Conservation (phyloP, 2,797 vertebrate genomes). For the Gallirallus australis region DNA sequence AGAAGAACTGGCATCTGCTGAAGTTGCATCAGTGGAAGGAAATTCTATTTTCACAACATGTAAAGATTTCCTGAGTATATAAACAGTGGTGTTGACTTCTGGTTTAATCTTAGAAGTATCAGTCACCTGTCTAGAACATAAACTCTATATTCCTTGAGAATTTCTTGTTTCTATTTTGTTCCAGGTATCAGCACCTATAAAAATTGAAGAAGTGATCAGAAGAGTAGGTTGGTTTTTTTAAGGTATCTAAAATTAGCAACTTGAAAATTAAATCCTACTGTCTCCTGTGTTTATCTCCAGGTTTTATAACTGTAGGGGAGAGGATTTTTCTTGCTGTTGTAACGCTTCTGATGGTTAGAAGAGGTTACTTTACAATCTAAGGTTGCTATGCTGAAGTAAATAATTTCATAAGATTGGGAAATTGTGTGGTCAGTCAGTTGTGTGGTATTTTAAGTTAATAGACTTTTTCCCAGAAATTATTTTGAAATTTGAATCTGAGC, state of each 20-base stretch:
- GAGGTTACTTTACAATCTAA: background rate
- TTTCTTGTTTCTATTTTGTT: background rate
- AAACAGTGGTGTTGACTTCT: background rate
- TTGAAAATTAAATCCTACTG: background rate
- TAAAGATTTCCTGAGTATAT: background rate
- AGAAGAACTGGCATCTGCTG: background rate
- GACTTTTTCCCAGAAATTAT: slow-evolving; percentile 13
- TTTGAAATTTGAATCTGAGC: slow-evolving; percentile 41
- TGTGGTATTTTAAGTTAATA: slow-evolving; percentile 28
- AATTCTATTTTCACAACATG: background rate
- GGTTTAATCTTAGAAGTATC: background rate
- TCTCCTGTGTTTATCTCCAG: background rate
- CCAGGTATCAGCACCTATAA: background rate
- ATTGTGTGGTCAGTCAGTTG: background rate
- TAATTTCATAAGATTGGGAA: background rate
- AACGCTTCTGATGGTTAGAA: background rate
- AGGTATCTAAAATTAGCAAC: background rate
- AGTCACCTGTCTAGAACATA: background rate
- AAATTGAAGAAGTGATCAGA: background rate
- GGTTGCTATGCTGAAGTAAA: background rate
- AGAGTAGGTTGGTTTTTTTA: background rate
- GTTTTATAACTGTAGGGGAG: background rate
- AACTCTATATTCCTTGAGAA: background rate
- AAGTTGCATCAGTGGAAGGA: background rate
- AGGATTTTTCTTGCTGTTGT: background rate